These are phyloP conservation scores for Clavelina lepadiformis DNA, from an alignment of 23 tunicate species.

Conservation along the genomic window DNA sequence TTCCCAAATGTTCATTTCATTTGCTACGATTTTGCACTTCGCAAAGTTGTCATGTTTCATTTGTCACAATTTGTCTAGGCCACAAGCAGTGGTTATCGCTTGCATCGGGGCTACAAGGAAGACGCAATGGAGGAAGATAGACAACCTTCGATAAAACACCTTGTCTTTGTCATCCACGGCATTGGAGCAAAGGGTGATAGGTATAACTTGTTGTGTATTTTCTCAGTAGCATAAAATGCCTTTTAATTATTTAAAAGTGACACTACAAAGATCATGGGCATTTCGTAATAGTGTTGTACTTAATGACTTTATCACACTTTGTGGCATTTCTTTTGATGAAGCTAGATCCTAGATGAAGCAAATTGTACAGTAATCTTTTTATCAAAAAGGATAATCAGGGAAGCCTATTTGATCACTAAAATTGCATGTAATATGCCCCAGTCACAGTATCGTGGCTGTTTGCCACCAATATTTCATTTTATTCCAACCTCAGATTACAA, in stretches of 20 bases:
- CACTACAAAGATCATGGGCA: neutral
- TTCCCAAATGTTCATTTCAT: neutral
- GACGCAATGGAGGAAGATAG: conserved; percentile 53
- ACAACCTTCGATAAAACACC: conserved; percentile 52
- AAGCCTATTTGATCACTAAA: too few species aligned
- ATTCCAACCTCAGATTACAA: too few species aligned
- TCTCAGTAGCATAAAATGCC: too few species aligned
- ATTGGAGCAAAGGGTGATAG: conserved; percentile 84
- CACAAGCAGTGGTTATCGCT: conserved; percentile 60
- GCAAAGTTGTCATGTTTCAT: neutral
- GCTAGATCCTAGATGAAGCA: too few species aligned
- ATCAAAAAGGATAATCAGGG: too few species aligned
- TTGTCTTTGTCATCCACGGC: conserved; percentile 88
- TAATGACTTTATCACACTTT: neutral
- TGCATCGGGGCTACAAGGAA: conserved; percentile 71
- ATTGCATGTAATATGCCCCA: too few species aligned
- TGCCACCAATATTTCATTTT: too few species aligned
- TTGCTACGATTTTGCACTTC: neutral
- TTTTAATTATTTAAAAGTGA: neutral
- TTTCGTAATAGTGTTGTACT: neutral
- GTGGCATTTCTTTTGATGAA: too few species aligned
- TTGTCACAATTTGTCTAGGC: conserved; percentile 11
- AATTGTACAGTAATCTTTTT: too few species aligned
- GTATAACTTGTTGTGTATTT: conserved; percentile 14
- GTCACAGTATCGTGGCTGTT: too few species aligned